Conservation (phyloP, 30 jellyfish, hydroid and myxozoan genomes). For the Cassiopea xamachana region DNA sequence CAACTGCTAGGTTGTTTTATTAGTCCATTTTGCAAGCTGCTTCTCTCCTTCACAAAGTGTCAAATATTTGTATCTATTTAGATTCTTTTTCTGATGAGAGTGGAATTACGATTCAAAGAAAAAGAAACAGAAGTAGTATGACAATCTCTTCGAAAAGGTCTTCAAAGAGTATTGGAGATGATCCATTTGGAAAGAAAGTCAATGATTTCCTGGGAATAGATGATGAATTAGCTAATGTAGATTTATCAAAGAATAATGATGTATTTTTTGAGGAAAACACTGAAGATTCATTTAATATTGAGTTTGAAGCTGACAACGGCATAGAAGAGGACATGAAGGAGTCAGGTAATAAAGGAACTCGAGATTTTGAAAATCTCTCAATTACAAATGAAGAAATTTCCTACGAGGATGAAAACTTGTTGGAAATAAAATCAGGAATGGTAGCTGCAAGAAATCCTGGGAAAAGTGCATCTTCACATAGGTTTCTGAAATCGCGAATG, state of each 20-base stretch:
- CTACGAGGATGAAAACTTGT: not conserved
- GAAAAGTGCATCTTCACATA: slow-evolving; percentile 7
- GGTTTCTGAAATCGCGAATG: slow-evolving; percentile 37
- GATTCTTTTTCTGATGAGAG: slow-evolving; percentile 36
- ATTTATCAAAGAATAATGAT: slow-evolving; percentile 66
- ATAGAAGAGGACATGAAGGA: slow-evolving; percentile 33
- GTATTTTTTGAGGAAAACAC: slow-evolving; percentile 73
- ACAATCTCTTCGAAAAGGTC: slow-evolving; percentile 58
- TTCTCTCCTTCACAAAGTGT: too few species aligned
- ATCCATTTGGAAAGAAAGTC: slow-evolving; percentile 81
- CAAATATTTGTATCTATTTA: not conserved
- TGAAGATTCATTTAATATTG: slow-evolving; percentile 83
- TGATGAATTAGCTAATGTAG: slow-evolving; percentile 52
- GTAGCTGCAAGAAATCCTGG: not conserved
- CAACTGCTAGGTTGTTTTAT: not conserved
- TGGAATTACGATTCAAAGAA: slow-evolving; percentile 59
- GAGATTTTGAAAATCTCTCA: slow-evolving; percentile 10
- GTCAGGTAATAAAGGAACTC: slow-evolving; percentile 5
- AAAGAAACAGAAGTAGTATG: slow-evolving; percentile 54
- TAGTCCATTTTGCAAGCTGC: not conserved
- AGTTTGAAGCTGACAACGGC: slow-evolving; percentile 50
- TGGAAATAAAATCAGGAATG: not conserved
- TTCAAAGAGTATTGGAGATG: slow-evolving; percentile 73
- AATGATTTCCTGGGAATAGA: slow-evolving; percentile 67
- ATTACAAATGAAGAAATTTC: not conserved